phyloP scores from a whole-genome alignment of 1,140 invertebrate genomes.

The Holotrichia oblita region DNA sequence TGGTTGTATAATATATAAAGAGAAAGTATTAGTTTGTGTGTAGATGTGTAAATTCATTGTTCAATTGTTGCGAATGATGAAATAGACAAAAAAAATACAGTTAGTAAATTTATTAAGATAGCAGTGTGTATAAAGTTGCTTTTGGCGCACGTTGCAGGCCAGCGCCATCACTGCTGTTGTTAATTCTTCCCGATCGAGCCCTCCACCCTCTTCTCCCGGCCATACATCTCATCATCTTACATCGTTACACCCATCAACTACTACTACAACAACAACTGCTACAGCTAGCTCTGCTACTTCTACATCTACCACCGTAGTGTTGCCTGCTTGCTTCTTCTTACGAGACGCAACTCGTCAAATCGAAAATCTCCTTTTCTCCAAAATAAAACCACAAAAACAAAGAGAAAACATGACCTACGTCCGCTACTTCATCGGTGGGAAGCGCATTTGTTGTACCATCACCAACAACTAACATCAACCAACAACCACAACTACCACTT shows the following conservation, averaged over 20 bases:
- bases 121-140: slow-evolving; percentile 53
- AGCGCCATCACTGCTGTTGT: slow-evolving; percentile 55
- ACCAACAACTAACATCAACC: slow-evolving; percentile 18
- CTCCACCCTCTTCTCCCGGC: slow-evolving; percentile 50
- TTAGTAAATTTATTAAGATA: background rate
- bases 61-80: too few relatives aligned
- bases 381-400: slow-evolving; percentile 23
- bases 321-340: slow-evolving; percentile 39
- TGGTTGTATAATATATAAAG: too few relatives aligned
- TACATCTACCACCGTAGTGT: slow-evolving; percentile 42
- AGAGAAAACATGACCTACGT: background rate
- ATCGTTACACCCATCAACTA: slow-evolving; percentile 50
- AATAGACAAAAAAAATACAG: too few relatives aligned
- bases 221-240: slow-evolving; percentile 59
- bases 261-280: slow-evolving; percentile 43
- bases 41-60: too few relatives aligned
- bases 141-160: slow-evolving; percentile 61
- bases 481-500: background rate
- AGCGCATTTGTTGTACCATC: slow-evolving; percentile 33
- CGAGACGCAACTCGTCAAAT: slow-evolving; percentile 37
- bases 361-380: slow-evolving; percentile 2
- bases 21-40: too few relatives aligned
- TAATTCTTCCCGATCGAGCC: slow-evolving; percentile 58
- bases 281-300: slow-evolving; percentile 54
- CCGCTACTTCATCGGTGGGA: slow-evolving; percentile 36